These are phyloP conservation scores for Lumbricus terrestris DNA, from an alignment of 2,888 invertebrate species.

Conservation along the genomic window DNA sequence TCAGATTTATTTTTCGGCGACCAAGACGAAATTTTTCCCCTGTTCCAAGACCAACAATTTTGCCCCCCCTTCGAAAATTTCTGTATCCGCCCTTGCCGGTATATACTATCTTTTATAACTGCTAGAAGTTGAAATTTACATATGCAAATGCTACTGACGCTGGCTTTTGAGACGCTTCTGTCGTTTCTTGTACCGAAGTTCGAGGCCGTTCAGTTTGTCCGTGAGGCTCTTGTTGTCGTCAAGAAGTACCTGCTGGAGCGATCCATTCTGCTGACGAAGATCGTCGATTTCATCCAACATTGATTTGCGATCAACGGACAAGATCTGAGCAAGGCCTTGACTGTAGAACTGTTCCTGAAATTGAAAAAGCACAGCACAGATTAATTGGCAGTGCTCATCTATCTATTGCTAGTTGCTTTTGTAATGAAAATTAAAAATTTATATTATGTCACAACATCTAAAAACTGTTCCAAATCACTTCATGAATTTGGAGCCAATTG, in stretches of 20 bases:
- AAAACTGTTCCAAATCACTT: background rate
- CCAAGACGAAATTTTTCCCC: no score
- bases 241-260: background rate
- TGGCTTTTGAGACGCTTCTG: slow-evolving; percentile 9
- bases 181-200: background rate
- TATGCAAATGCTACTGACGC: background rate
- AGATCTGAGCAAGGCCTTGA: background rate
- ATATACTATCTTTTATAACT: no score
- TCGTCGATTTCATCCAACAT: background rate
- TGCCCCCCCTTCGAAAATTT: no score
- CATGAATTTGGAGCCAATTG: no score
- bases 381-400: no score
- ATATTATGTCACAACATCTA: no score
- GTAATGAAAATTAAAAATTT: no score
- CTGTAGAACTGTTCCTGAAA: background rate
- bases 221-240: background rate
- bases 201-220: background rate
- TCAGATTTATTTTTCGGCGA: no score
- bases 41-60: no score
- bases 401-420: no score
- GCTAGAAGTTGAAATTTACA: no score
- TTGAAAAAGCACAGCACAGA: background rate
- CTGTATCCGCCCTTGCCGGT: no score
- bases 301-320: background rate
- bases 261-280: background rate